Base-by-base conservation (phyloP, 2,797 vertebrate species). In the Phoeniculus purpureus region DNA sequence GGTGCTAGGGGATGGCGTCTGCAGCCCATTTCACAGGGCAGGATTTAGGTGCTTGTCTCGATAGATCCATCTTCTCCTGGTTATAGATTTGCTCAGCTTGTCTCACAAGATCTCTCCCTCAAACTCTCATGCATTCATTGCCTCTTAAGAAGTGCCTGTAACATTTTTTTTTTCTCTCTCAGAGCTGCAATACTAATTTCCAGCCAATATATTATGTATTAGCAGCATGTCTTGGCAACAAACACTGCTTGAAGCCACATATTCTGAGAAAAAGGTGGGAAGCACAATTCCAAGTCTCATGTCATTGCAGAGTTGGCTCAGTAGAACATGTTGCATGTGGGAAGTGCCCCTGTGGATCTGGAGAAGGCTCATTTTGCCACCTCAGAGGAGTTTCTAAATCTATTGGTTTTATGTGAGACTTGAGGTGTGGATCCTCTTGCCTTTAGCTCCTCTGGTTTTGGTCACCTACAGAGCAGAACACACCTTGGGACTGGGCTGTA, bases 221-320 rank as follows among this genome's bases (percentile, higher is more conserved):
- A 86, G 64, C 65, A 85, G 13, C 71, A 84, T 81, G 65, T 88
- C 86, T 78, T 94, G 95, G 88, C 88, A 95, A 60, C 88, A 81
- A 61, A 43, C 15, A 12, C 40, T 61, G 37, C 86, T 92, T 62
- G 70, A 81, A 92, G 45, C 23, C 23, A 19, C 17, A 2, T 37
- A 40, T 50, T 90, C 75, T 2, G 19, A 62, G 76, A 29, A 51
- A 75, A 68, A 81, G 81, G 89, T 94, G 89, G 84, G 92, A 94
- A 92, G 89, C 18, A 2, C 68, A 71, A 64, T 67, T 77, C 55
- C 54, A 65, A 68, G 90, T 17, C 12, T 94, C 15, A 0, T 18
- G 47, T 65, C 1, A 0, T 22, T 92, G 85, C 80, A 54, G 87
- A 84, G 62, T 73, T 0, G 5, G 74, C 71, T 91, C 80, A 50